Evolutionary conservation across 1,140 invertebrate species (phyloP).

Genomic region (Hirudo medicinalis): DNA sequence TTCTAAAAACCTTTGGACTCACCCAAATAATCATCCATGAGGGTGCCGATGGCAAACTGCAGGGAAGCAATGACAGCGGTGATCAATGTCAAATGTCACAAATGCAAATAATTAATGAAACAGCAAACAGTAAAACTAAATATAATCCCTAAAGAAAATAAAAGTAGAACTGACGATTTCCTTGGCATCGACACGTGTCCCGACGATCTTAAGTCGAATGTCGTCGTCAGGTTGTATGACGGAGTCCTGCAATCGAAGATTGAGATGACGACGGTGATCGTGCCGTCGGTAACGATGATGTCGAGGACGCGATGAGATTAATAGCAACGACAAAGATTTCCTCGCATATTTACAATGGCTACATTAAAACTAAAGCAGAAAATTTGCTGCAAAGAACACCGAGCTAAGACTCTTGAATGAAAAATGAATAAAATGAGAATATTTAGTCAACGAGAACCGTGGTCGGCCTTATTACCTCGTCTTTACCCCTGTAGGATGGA

Average conservation of each 20-base stretch:
- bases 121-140: not conserved
- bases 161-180: conserved; percentile 45
- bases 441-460: too few relatives aligned
- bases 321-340: too few relatives aligned
- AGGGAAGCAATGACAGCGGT: conserved; percentile 42
- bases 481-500: conserved; percentile 95
- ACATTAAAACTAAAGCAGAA: too few relatives aligned
- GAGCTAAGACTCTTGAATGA: too few relatives aligned
- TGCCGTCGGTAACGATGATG: too few relatives aligned
- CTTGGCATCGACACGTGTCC: conserved; percentile 85
- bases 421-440: too few relatives aligned
- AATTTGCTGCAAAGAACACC: too few relatives aligned
- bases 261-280: too few relatives aligned
- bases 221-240: conserved; percentile 96
- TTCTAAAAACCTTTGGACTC: conserved; percentile 10
- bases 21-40: conserved; percentile 94
- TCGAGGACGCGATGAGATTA: too few relatives aligned
- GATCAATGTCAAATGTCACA: not conserved
- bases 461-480: conserved; percentile 52
- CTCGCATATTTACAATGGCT: too few relatives aligned
- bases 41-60: conserved; percentile 91
- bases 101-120: conserved; percentile 1
- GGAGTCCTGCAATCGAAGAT: conserved; percentile 60
- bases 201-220: conserved; percentile 89
- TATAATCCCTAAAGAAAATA: conserved; percentile 4